A percentile compares a stretch with the other conserved stretches of the same genome.
These are phyloP conservation scores for Alfaro cultratus DNA, from an alignment of 2,797 vertebrate species.

Conservation along the genomic window DNA sequence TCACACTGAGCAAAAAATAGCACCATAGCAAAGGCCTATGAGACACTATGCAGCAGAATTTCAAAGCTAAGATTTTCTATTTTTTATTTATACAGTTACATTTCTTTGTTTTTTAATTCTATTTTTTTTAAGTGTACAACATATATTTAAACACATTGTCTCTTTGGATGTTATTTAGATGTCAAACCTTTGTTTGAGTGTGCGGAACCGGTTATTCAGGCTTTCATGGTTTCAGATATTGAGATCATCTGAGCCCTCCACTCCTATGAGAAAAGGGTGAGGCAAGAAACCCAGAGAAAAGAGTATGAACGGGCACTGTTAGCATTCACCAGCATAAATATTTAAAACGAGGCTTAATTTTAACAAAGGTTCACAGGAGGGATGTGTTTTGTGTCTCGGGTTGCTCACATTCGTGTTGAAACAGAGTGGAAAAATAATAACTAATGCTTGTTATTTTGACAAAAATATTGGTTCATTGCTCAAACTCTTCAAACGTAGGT, in stretches of 20 bases:
- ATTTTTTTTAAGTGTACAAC: conserved; percentile 13
- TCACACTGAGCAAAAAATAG: background rate
- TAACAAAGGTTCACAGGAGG: background rate
- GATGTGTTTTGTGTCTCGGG: background rate
- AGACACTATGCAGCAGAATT: background rate
- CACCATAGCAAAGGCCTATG: background rate
- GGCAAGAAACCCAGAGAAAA: conserved; percentile 24
- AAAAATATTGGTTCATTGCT: background rate
- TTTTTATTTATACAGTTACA: background rate
- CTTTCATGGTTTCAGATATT: conserved; percentile 61
- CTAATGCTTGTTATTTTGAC: background rate
- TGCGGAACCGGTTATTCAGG: conserved; percentile 74
- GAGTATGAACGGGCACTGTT: background rate
- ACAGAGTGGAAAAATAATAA: background rate
- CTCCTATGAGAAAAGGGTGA: conserved; percentile 59
- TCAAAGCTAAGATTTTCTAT: background rate
- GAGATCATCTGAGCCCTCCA: conserved; percentile 64
- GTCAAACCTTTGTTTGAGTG: conserved; percentile 77
- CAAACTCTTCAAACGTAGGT: background rate
- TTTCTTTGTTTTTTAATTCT: background rate
- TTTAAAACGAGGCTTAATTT: background rate
- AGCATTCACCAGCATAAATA: background rate
- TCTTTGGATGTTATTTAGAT: conserved; percentile 56
- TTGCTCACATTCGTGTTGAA: background rate
- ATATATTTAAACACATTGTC: conserved; percentile 70